These are phyloP conservation scores for Noturus placidus DNA, from an alignment of 2,113 vertebrate genomes.

Conservation along the genomic window DNA sequence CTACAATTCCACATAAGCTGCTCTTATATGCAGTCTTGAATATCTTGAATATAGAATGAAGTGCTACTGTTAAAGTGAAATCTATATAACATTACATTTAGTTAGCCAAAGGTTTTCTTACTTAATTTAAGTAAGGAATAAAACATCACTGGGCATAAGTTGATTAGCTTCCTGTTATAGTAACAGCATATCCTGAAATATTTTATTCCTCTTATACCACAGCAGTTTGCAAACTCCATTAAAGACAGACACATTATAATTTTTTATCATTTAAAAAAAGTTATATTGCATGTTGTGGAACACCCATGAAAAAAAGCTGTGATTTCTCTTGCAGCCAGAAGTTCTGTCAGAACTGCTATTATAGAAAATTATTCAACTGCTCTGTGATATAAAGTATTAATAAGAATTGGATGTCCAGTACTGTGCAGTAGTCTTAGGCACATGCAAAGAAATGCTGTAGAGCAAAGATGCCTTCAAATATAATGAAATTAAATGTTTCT, in stretches of 20 bases:
- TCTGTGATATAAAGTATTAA: background rate
- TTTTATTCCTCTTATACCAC: background rate
- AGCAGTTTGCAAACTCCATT: background rate
- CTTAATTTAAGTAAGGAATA: background rate
- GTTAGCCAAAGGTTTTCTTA: background rate
- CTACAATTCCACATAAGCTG: background rate
- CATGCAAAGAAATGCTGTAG: too few relatives aligned
- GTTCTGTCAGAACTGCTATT: background rate
- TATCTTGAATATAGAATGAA: background rate
- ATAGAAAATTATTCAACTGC: background rate
- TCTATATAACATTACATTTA: background rate
- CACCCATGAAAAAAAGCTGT: background rate
- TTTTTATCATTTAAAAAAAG: too few relatives aligned
- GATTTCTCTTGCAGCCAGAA: background rate
- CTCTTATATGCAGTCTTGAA: background rate
- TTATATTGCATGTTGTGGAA: too few relatives aligned
- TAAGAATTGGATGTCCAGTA: background rate
- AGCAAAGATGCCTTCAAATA: too few relatives aligned
- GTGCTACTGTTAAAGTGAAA: background rate
- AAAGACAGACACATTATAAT: too few relatives aligned
- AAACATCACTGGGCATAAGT: background rate
- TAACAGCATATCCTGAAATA: background rate
- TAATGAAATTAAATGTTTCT: too few relatives aligned
- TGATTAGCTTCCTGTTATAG: background rate
- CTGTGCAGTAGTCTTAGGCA: too few relatives aligned